These are phyloP conservation scores for Aphodius granarius DNA, from an alignment of 2,888 invertebrate genomes.

Conservation along the genomic window DNA sequence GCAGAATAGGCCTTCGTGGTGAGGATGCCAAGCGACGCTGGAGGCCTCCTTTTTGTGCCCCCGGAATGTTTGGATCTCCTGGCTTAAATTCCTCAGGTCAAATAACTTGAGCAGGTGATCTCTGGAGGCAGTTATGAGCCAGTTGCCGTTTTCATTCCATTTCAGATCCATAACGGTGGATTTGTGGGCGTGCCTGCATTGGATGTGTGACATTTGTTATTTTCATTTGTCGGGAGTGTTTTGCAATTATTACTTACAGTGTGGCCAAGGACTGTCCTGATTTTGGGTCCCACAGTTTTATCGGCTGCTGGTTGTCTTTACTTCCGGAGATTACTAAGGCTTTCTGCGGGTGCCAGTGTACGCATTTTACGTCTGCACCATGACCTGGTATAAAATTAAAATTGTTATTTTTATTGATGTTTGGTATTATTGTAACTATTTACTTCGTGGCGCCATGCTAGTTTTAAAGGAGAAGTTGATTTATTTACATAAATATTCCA, in stretches of 20 bases:
- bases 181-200: constrained; percentile 96
- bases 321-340: constrained; percentile 96
- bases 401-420: not conserved
- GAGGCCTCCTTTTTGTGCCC: constrained; percentile 99
- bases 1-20: constrained; percentile 95
- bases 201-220: not conserved
- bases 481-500: no score
- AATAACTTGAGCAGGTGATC: constrained; percentile 97
- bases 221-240: not conserved
- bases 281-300: constrained; percentile 99
- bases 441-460: no score
- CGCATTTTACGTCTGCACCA: constrained; percentile 98
- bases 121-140: constrained; percentile 97
- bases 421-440: no score
- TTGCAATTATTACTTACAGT: constrained; percentile 62
- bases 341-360: constrained; percentile 99
- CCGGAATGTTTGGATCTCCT: constrained; percentile 95
- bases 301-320: constrained; percentile 99
- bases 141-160: constrained; percentile 99
- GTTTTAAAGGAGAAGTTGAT: no score
- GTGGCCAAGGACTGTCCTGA: constrained; percentile 94
- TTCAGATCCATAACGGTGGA: constrained; percentile 99
- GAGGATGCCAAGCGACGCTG: constrained; percentile 97
- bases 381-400: constrained; percentile 65
- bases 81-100: constrained; percentile 93